Percentiles rank a stretch among this genome's conserved stretches.
Conservation (phyloP, 2,113 vertebrate species). For the Ivindomyrus marchei region DNA sequence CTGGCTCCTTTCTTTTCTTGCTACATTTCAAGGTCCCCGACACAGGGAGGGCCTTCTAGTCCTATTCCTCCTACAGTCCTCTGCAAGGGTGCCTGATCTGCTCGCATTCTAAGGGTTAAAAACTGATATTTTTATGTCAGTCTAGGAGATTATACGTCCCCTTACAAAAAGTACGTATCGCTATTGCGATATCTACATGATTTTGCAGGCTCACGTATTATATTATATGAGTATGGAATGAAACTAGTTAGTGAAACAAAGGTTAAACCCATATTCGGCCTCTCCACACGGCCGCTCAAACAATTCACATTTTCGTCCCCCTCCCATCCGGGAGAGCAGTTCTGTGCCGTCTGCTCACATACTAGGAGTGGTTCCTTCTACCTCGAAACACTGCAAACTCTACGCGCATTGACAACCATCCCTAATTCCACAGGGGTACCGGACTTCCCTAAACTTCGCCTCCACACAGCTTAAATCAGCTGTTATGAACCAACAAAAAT, state of each 20-base stretch:
- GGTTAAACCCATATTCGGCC: neutral
- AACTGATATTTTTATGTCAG: neutral
- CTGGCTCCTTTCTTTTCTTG: neutral
- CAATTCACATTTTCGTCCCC: neutral
- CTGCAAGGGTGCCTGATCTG: neutral
- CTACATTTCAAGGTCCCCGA: neutral
- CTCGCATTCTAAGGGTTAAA: neutral
- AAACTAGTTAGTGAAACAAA: too few relatives aligned
- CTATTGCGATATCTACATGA: neutral
- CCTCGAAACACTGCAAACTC: too few relatives aligned
- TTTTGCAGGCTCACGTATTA: neutral
- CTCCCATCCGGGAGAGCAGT: neutral
- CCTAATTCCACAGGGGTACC: neutral
- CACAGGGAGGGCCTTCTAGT: neutral
- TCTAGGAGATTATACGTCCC: neutral
- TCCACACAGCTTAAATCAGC: neutral
- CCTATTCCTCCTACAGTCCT: neutral
- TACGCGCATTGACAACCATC: too few relatives aligned
- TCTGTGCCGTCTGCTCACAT: neutral
- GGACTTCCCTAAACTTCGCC: neutral
- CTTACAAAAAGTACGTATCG: neutral
- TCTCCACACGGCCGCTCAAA: neutral
- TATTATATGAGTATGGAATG: neutral
- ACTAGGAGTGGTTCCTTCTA: too few relatives aligned
- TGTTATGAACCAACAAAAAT: neutral